Percentiles rank a stretch among this genome's conserved stretches.
phyloP scores from a whole-genome alignment of 2,113 vertebrate species.

The Vimba vimba region DNA sequence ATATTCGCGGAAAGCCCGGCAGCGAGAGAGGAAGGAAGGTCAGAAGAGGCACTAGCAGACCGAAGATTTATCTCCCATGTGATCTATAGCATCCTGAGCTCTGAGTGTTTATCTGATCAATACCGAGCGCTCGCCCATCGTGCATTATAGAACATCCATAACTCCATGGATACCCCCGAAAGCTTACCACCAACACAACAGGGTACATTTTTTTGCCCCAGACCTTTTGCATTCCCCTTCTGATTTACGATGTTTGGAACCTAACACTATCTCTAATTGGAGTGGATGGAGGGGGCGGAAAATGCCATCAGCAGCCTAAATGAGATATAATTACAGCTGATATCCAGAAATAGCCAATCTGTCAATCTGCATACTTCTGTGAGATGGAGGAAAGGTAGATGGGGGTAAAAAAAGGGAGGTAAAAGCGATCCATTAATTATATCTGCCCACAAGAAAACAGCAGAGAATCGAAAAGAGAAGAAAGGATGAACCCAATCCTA shows the following conservation, averaged over 20 bases:
- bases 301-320: conserved; percentile 63
- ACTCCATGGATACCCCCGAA: conserved; percentile 21
- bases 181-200: conserved; percentile 30
- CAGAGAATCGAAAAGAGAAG: conserved; percentile 37
- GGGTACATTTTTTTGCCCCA: conserved; percentile 41
- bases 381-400: conserved; percentile 38
- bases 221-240: conserved; percentile 47
- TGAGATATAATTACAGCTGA: conserved; percentile 64
- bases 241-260: conserved; percentile 54
- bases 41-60: background rate
- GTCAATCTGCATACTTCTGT: conserved; percentile 61
- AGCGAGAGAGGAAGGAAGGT: background rate
- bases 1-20: background rate
- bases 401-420: conserved; percentile 45
- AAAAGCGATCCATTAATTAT: conserved; percentile 63
- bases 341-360: conserved; percentile 63
- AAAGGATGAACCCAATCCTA: background rate
- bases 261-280: conserved; percentile 61
- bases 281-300: conserved; percentile 51
- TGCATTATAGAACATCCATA: conserved; percentile 57
- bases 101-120: conserved; percentile 56
- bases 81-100: conserved; percentile 51
- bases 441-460: conserved; percentile 53
- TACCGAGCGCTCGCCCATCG: conserved; percentile 36
- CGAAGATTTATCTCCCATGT: conserved; percentile 40